Conservation (phyloP, 2,113 vertebrate genomes). For the Triplophysa rosa region DNA sequence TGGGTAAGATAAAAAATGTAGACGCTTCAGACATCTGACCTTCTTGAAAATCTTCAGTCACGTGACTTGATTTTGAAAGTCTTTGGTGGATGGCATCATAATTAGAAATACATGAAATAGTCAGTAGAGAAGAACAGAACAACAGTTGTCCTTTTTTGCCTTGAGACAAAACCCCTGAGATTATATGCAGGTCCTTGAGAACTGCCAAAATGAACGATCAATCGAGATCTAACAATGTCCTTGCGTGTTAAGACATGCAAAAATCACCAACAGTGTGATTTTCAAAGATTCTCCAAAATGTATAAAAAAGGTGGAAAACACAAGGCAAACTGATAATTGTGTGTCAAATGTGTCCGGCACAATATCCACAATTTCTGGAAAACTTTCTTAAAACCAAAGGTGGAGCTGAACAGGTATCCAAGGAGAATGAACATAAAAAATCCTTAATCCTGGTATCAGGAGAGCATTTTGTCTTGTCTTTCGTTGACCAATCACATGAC, state of each 20-base stretch:
- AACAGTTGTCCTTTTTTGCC: constrained; percentile 47
- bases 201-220: constrained; percentile 59
- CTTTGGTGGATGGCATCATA: constrained; percentile 9
- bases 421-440: neutral
- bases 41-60: neutral
- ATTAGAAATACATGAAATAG: too few relatives aligned
- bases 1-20: constrained; percentile 21
- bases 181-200: constrained; percentile 56
- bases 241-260: neutral
- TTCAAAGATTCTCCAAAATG: neutral
- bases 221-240: constrained; percentile 38
- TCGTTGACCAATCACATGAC: neutral
- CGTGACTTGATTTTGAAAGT: neutral
- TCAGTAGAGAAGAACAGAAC: neutral
- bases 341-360: neutral
- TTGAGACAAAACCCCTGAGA: constrained; percentile 72
- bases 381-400: neutral
- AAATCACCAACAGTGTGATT: neutral
- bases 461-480: neutral
- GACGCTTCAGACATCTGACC: too few relatives aligned
- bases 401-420: neutral
- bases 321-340: neutral
- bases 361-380: neutral
- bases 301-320: neutral
- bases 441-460: neutral